These are phyloP conservation scores for Brachyhypopomus occidentalis DNA, from an alignment of 2,113 vertebrate species.

Conservation along the genomic window DNA sequence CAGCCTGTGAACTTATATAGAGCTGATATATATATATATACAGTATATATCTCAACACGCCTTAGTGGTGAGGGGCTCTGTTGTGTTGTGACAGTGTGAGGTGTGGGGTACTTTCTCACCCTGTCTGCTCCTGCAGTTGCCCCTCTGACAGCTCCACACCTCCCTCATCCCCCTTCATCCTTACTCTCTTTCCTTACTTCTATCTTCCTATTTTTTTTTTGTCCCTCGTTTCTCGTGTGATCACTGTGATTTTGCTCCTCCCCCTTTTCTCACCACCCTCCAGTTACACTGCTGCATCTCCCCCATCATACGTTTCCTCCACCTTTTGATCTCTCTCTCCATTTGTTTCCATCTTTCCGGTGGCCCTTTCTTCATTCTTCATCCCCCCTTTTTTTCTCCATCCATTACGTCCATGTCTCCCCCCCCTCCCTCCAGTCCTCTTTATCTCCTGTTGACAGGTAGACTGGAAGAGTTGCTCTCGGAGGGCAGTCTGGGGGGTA, in stretches of 20 bases:
- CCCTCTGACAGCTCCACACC: not conserved
- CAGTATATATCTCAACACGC: too few relatives aligned
- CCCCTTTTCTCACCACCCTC: not conserved
- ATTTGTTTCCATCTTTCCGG: slow-evolving; percentile 22
- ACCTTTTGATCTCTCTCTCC: slow-evolving; percentile 18
- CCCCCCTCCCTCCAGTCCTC: slow-evolving; percentile 2
- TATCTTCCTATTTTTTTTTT: not conserved
- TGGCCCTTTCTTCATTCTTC: slow-evolving; percentile 12
- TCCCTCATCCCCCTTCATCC: not conserved
- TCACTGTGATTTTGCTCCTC: not conserved
- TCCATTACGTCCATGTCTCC: slow-evolving; percentile 23
- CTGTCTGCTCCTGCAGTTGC: not conserved
- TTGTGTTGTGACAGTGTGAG: too few relatives aligned
- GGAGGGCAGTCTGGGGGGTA: slow-evolving; percentile 19
- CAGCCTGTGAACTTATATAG: too few relatives aligned
- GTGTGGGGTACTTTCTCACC: not conserved
- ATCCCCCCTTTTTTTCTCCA: slow-evolving; percentile 33
- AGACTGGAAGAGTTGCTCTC: slow-evolving; percentile 6
- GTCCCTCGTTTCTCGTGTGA: not conserved
- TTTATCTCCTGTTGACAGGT: slow-evolving; percentile 43
- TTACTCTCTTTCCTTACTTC: not conserved
- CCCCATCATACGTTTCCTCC: slow-evolving; percentile 10
- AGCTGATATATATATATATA: too few relatives aligned
- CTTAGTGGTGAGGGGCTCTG: too few relatives aligned
- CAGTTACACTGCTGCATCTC: not conserved